A percentile compares a stretch with the other conserved stretches of the same genome.
These are phyloP conservation scores for Watsonalla cultraria DNA, from an alignment of 2,888 invertebrate genomes.

Conservation along the genomic window DNA sequence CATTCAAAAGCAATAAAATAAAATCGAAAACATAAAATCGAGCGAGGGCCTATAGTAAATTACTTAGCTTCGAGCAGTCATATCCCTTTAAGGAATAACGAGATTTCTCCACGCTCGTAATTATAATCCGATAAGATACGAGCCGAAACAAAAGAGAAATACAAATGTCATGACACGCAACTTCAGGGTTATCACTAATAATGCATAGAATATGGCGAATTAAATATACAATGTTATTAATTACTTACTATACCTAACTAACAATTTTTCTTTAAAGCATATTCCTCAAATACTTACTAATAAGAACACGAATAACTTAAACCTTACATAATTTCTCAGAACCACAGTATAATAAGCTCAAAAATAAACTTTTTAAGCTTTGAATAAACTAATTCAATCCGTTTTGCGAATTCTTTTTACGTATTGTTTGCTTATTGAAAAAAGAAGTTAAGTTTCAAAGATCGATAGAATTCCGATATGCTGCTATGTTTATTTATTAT, in stretches of 20 bases:
- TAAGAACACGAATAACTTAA: conserved; percentile 19
- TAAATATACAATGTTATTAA: conserved; percentile 9
- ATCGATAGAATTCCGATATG: conserved; percentile 35
- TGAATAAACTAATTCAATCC: conserved; percentile 64
- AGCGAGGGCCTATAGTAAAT: conserved; percentile 65
- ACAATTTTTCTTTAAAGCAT: too few species aligned
- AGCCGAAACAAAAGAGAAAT: conserved; percentile 62
- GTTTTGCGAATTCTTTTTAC: conserved; percentile 55
- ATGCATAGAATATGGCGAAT: conserved; percentile 1
- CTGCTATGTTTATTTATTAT: conserved; percentile 66
- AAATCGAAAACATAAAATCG: conserved; percentile 61
- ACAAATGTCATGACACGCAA: conserved; percentile 39
- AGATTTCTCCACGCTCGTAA: conserved; percentile 74
- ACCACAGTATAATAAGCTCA: conserved; percentile 47
- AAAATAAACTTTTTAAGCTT: conserved; percentile 57
- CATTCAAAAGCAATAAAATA: conserved; percentile 54
- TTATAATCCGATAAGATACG: conserved; percentile 77
- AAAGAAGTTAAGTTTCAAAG: conserved; percentile 16
- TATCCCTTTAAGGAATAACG: conserved; percentile 74
- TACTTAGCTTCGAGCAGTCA: conserved; percentile 56
- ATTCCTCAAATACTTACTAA: conserved; percentile 18
- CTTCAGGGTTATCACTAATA: conserved; percentile 43
- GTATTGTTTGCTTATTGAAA: conserved; percentile 53
- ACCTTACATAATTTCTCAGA: conserved; percentile 43
- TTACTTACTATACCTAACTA: neutral